Percentiles rank a stretch among this genome's conserved stretches.
Evolutionary conservation across 2,797 vertebrate genomes (phyloP).

Genomic region (Falco columbarius): DNA sequence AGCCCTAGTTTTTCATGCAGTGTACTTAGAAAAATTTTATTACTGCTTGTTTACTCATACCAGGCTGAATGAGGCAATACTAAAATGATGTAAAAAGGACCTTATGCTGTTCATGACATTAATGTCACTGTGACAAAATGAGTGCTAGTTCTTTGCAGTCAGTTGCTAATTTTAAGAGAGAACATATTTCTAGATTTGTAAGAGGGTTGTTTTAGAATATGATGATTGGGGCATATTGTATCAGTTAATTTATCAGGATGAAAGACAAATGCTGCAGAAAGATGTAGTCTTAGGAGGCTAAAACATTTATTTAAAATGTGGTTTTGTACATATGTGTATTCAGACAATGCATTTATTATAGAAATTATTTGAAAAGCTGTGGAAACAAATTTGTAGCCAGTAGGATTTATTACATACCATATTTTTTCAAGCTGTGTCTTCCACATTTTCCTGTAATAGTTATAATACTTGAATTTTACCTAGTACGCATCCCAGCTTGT

Average conservation of each 20-base stretch:
- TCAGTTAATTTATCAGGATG: background rate
- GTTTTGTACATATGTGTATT: background rate
- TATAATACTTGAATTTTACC: background rate
- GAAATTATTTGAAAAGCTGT: background rate
- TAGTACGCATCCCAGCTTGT: background rate
- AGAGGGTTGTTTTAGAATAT: background rate
- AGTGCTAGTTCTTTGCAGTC: background rate
- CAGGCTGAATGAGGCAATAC: background rate
- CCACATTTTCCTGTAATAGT: background rate
- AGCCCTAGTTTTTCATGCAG: background rate
- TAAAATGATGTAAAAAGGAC: conserved; percentile 5
- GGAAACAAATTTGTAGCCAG: background rate
- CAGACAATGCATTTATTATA: background rate
- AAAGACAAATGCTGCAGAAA: background rate
- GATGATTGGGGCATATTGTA: background rate
- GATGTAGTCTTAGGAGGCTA: background rate
- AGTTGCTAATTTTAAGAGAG: background rate
- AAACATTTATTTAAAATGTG: background rate
- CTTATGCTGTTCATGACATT: background rate
- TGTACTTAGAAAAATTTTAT: background rate
- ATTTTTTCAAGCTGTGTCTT: background rate
- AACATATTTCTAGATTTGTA: background rate
- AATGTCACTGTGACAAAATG: background rate
- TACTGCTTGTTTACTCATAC: conserved; percentile 18
- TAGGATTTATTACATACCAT: background rate